Evolutionary conservation across 2,113 vertebrate species (phyloP).

Genomic region (Upupa epops): DNA sequence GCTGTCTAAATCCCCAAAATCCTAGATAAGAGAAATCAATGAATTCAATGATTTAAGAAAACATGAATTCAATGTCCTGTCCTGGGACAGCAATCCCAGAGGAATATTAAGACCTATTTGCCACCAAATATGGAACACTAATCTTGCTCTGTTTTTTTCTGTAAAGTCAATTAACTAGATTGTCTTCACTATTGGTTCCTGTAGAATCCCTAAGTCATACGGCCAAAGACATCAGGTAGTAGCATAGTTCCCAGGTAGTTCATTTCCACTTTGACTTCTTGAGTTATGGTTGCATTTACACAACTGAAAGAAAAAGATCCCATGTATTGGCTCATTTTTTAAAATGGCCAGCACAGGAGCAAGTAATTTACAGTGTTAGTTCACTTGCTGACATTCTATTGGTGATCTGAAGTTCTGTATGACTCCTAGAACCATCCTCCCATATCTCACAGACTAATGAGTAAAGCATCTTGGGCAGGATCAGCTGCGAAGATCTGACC

Average conservation of each 20-base stretch:
- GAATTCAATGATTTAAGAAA: too few species aligned
- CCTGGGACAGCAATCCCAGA: not conserved
- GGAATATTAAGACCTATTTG: not conserved
- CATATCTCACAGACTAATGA: constrained; percentile 31
- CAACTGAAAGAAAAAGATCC: not conserved
- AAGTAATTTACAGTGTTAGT: not conserved
- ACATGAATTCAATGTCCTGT: not conserved
- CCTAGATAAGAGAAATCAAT: not conserved
- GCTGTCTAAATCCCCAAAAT: not conserved
- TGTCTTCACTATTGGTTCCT: not conserved
- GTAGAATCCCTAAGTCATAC: not conserved
- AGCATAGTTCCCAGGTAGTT: not conserved
- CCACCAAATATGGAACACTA: not conserved
- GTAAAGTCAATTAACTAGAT: not conserved
- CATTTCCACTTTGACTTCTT: not conserved
- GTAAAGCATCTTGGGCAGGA: not conserved
- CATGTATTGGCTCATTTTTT: not conserved
- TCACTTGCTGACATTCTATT: not conserved
- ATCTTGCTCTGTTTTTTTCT: not conserved
- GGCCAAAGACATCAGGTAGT: not conserved
- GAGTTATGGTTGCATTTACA: not conserved
- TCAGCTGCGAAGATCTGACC: not conserved
- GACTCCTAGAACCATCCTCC: not conserved
- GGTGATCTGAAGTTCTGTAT: not conserved
- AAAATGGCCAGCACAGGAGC: not conserved